Evolutionary conservation across 2,113 vertebrate species (phyloP).

Genomic region (Ahaetulla prasina): DNA sequence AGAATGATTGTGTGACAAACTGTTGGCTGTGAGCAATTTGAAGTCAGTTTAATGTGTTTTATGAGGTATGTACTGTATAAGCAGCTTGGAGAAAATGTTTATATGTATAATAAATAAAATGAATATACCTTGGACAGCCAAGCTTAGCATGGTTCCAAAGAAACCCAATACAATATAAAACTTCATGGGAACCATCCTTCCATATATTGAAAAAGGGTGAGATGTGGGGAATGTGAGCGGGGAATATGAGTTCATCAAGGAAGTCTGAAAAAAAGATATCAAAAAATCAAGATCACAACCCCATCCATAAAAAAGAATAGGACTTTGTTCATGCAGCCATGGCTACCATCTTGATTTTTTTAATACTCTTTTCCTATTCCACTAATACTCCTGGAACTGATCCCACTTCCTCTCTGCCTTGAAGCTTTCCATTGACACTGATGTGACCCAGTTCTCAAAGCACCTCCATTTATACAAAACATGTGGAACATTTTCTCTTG

Average conservation of each 20-base stretch:
- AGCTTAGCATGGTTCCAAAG: background rate
- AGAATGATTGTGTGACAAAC: background rate
- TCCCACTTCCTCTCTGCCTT: background rate
- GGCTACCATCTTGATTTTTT: background rate
- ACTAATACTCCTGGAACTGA: background rate
- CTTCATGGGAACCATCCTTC: background rate
- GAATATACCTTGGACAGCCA: background rate
- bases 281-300: background rate
- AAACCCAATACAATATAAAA: background rate
- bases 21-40: background rate
- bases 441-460: background rate
- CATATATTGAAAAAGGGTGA: background rate
- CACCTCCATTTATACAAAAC: background rate
- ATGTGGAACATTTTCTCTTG: background rate
- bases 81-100: background rate
- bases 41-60: background rate
- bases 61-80: background rate
- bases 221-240: background rate
- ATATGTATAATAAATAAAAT: background rate
- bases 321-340: background rate
- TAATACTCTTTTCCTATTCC: background rate
- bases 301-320: background rate
- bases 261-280: background rate
- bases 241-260: background rate
- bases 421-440: background rate